phyloP scores from a whole-genome alignment of 2,888 invertebrate species.

The Protodeltote pygarga region DNA sequence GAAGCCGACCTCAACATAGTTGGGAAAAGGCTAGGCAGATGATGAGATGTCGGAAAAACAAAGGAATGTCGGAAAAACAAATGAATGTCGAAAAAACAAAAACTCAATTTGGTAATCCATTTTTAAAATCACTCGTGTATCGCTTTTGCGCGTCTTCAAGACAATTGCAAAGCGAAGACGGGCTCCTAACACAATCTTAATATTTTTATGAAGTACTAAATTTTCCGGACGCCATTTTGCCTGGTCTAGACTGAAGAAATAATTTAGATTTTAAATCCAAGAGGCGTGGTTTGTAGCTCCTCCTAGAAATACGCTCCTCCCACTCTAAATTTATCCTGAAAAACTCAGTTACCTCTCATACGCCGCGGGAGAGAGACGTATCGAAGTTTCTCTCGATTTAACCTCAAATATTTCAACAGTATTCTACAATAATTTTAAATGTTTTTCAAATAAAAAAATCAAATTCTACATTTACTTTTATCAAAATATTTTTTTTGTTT shows the following conservation, averaged over 20 bases:
- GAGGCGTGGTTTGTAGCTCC: slow-evolving; percentile 47
- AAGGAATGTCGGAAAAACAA: too few species aligned
- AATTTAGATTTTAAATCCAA: slow-evolving; percentile 45
- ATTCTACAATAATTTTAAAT: neutral
- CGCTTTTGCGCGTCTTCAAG: neutral
- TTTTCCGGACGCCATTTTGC: slow-evolving; percentile 46
- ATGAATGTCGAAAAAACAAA: too few species aligned
- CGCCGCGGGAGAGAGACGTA: slow-evolving; percentile 5
- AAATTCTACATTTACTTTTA: neutral
- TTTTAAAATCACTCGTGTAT: neutral
- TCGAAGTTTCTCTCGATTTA: neutral
- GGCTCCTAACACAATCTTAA: too few species aligned
- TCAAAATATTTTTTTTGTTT: neutral
- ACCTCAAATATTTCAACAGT: neutral
- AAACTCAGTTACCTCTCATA: slow-evolving; percentile 11
- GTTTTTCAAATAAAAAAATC: neutral
- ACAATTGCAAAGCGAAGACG: neutral
- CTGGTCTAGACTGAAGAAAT: slow-evolving; percentile 56
- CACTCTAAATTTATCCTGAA: slow-evolving; percentile 16
- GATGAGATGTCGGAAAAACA: too few species aligned
- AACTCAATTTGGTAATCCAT: too few species aligned
- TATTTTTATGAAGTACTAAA: neutral
- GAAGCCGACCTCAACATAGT: too few species aligned
- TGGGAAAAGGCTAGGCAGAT: too few species aligned
- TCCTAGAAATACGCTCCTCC: slow-evolving; percentile 21